Conservation (phyloP, 23 tunicate genomes). For the Ciona savignyi region DNA sequence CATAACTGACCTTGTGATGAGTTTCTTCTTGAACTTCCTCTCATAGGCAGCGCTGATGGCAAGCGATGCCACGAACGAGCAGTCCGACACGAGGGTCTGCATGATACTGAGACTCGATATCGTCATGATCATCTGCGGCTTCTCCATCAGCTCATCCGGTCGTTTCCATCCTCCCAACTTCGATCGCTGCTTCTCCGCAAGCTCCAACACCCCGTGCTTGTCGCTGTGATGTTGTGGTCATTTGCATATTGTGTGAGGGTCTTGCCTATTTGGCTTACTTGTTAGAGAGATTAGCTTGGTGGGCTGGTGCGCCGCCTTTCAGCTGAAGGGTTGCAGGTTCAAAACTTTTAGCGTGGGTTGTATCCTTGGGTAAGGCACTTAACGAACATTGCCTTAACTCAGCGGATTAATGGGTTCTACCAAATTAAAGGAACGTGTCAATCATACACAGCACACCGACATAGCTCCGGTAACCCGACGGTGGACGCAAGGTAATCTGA, state of each 20-base stretch:
- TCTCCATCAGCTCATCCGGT: conserved; percentile 69
- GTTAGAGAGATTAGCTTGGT: too few species aligned
- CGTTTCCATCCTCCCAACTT: conserved; percentile 65
- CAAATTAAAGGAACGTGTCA: too few species aligned
- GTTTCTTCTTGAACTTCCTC: conserved; percentile 59
- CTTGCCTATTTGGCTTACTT: too few species aligned
- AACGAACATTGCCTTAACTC: too few species aligned
- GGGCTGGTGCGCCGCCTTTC: too few species aligned
- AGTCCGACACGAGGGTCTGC: conserved; percentile 97
- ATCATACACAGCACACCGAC: too few species aligned
- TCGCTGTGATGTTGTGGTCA: conserved; percentile 25
- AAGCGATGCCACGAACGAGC: conserved; percentile 90
- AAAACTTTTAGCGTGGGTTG: too few species aligned
- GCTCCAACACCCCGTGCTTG: conserved; percentile 67
- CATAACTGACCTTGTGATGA: conserved; percentile 72
- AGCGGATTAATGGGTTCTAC: too few species aligned
- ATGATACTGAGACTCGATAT: conserved; percentile 73
- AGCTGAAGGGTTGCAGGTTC: too few species aligned
- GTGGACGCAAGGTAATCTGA: too few species aligned
- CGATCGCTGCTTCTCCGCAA: conserved; percentile 59
- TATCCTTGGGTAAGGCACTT: too few species aligned
- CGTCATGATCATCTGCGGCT: conserved; percentile 85
- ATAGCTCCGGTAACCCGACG: too few species aligned
- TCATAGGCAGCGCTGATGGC: conserved; percentile 93
- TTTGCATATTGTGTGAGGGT: not conserved